Base-by-base conservation (phyloP, 2,113 vertebrate genomes). In the Dasyornis broadbenti region DNA sequence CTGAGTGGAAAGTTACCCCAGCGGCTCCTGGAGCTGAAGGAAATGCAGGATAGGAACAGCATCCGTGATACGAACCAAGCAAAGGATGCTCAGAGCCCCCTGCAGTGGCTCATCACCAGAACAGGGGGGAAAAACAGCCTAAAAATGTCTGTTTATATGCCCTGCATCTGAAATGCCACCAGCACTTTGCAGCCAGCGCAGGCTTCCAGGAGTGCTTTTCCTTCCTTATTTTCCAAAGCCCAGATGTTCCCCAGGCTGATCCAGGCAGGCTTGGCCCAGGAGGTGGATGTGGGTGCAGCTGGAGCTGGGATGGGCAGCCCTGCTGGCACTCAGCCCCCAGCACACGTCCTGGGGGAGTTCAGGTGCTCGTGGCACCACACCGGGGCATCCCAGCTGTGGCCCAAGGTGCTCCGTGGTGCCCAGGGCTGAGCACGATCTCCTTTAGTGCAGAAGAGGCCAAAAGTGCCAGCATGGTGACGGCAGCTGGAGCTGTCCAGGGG, bases 121-220 rank as follows among this genome's bases (percentile, higher is more conserved):
- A 61, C 47, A 13, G 5, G 19, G 27, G 15, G 52, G 12, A 4
- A 15, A 28, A 65, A 44, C 6, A 15, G 13, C 9, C 9, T 7
- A 2, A 66, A 89, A 39, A 14, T 3, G 3, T 6, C 44, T 33
- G 1, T 71, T 86, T 33, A 26, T 26, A 33, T 2, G 4, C 23
- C 15, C 17, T 40, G n/a, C 0, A 0, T 15, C 4, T 2, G 53
- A 31, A 42, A 28, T 33, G 13, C 4, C 1, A 5, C 8, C 0
- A 0, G 5, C 0, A 5, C 49, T 77, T n/a, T 45, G 30, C 31
- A 24, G 2, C 17, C 35, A 31, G 14, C 2, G 0, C 1, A 4
- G 33, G 33, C 54, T 82, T 47, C 56, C 21, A 49, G 24, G 24
- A 30, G 28, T 1, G 1, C 6, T 80, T 71, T 57, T 86, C 47